Evolutionary conservation across 2,888 invertebrate species (phyloP).

Genomic region (Cryptophagus acutangulus): DNA sequence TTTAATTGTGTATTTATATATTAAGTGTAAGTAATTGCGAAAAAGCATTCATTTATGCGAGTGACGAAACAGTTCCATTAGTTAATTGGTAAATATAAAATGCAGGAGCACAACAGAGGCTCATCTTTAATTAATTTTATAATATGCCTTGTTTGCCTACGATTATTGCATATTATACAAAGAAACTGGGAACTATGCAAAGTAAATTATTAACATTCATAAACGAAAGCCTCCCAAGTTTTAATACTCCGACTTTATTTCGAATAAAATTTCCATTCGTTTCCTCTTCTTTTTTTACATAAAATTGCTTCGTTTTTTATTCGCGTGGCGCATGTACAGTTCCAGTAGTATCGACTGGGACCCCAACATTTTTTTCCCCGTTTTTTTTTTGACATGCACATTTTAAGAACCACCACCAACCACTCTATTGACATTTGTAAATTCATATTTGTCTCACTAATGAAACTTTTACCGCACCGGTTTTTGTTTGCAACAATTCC

Average conservation of each 20-base stretch:
- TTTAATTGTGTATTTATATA: too few relatives aligned
- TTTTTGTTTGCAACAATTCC: too few relatives aligned
- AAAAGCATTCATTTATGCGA: constrained; percentile 31
- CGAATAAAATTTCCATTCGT: constrained; percentile 49
- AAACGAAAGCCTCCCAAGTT: constrained; percentile 46
- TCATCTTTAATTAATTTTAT: constrained; percentile 39
- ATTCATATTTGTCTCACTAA: constrained; percentile 4
- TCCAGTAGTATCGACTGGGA: constrained; percentile 40
- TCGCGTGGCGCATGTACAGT: constrained; percentile 41
- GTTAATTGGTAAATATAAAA: constrained; percentile 36
- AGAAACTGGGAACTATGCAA: constrained; percentile 43
- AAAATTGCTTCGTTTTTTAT: constrained; percentile 42
- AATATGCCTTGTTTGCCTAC: constrained; percentile 40
- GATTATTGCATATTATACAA: constrained; percentile 45
- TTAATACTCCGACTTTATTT: constrained; percentile 46
- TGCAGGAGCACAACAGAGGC: constrained; percentile 25
- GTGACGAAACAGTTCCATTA: constrained; percentile 33
- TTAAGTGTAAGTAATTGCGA: constrained; percentile 37
- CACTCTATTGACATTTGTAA: constrained; percentile 8
- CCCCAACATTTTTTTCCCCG: constrained; percentile 10
- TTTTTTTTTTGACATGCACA: constrained; percentile 6
- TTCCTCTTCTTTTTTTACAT: constrained; percentile 42
- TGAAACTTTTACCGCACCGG: too few relatives aligned
- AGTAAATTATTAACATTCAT: constrained; percentile 50
- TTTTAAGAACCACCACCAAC: constrained; percentile 7